Percentiles rank a stretch among this genome's conserved stretches.
Conservation (phyloP, 2,113 vertebrate species). For the Cairina moschata region DNA sequence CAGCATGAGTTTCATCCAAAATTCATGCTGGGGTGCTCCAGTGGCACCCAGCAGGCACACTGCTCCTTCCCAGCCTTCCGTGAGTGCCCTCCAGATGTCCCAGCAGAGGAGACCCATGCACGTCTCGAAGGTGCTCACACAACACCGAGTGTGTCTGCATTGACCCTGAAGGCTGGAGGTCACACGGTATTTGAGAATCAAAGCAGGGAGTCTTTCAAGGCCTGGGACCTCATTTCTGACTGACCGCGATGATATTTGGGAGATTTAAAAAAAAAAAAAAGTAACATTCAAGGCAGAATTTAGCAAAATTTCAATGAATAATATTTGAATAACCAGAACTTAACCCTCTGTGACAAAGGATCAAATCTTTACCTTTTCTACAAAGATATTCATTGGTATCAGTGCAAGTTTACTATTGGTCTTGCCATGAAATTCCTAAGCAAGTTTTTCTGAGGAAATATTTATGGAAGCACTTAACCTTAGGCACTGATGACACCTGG, state of each 20-base stretch:
- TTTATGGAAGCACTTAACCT: background rate
- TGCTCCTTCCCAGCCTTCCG: background rate
- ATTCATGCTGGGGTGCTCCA: no score
- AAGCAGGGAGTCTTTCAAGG: background rate
- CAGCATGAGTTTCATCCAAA: background rate
- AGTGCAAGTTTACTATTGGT: background rate
- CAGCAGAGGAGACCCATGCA: background rate
- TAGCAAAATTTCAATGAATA: background rate
- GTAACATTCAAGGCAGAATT: background rate
- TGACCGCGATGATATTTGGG: background rate
- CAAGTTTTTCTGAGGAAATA: background rate
- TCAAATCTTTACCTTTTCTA: background rate
- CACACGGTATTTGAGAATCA: background rate
- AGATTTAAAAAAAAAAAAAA: background rate
- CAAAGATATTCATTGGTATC: background rate
- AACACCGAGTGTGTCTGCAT: background rate
- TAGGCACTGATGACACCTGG: rapidly evolving
- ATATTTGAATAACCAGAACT: background rate
- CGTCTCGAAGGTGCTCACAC: rapidly evolving
- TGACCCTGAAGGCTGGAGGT: background rate
- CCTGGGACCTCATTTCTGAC: background rate
- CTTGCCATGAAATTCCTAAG: background rate
- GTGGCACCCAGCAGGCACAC: rapidly evolving
- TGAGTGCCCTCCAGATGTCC: rapidly evolving
- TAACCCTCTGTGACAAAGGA: background rate